These are phyloP conservation scores for Acromyrmex echinatior DNA, from an alignment of 1,140 invertebrate genomes.

Conservation along the genomic window DNA sequence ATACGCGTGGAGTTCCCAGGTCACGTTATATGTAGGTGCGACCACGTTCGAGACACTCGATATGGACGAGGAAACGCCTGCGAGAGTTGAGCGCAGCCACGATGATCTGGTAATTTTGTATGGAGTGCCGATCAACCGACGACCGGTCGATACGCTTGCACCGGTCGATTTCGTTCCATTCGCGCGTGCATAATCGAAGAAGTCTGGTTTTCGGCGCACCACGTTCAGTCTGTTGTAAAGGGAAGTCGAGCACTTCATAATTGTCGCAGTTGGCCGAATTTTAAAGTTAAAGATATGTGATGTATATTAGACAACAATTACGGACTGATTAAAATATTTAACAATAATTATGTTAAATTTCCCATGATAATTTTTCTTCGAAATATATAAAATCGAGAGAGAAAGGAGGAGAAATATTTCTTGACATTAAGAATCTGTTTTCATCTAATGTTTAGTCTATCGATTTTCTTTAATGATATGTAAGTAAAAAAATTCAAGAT, in stretches of 20 bases:
- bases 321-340: neutral
- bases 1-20: conserved; percentile 4
- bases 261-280: conserved; percentile 34
- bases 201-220: conserved; percentile 65
- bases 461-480: neutral
- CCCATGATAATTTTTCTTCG: neutral
- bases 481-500: neutral
- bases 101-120: conserved; percentile 70
- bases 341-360: neutral
- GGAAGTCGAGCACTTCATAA: conserved; percentile 19
- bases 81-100: conserved; percentile 30
- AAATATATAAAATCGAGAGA: neutral
- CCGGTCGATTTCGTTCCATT: conserved; percentile 67
- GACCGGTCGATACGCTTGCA: conserved; percentile 62
- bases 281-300: neutral
- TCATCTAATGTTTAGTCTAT: neutral
- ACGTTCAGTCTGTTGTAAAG: conserved; percentile 19
- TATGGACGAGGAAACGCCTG: conserved; percentile 27
- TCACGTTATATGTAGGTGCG: conserved; percentile 14
- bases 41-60: neutral
- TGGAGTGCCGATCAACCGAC: conserved; percentile 29
- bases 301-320: neutral
- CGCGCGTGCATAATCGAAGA: conserved; percentile 71
- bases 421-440: neutral
- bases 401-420: neutral